A percentile compares a stretch with the other conserved stretches of the same genome.
Conservation (phyloP, 2,888 invertebrate genomes). For the Isoperla grammatica region DNA sequence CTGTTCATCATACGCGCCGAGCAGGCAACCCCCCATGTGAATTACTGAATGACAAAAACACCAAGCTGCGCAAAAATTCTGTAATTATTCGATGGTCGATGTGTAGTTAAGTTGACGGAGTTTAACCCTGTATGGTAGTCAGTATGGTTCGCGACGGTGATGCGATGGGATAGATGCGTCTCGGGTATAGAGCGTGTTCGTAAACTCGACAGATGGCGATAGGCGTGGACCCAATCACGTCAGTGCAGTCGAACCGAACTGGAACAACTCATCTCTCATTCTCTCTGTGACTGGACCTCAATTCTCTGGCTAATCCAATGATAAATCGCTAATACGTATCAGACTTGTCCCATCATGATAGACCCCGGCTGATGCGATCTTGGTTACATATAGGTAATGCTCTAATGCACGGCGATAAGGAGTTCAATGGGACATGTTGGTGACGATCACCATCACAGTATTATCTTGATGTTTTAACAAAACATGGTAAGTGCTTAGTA, state of each 20-base stretch:
- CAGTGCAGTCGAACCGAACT: constrained; percentile 3
- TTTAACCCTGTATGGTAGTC: not conserved
- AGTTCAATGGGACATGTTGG: too few relatives aligned
- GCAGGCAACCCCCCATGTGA: not conserved
- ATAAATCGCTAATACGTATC: constrained; percentile 26
- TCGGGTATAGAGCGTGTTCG: not conserved
- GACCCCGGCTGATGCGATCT: too few relatives aligned
- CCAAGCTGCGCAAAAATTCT: not conserved
- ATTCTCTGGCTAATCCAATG: constrained; percentile 25
- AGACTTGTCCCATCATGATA: constrained; percentile 7
- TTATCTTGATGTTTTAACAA: too few relatives aligned
- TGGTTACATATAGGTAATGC: too few relatives aligned
- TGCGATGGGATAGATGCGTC: not conserved
- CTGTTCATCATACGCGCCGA: not conserved
- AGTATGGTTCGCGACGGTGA: too few relatives aligned
- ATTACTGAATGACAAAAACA: constrained; percentile 2
- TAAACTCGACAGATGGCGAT: constrained; percentile 10
- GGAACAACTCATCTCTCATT: constrained; percentile 10
- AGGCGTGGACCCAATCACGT: constrained; percentile 12
- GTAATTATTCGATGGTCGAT: constrained; percentile 10
- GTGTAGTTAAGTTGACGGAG: not conserved
- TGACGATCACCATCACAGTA: too few relatives aligned
- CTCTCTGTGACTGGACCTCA: constrained; percentile 10
- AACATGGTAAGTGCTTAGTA: too few relatives aligned
- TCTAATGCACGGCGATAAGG: too few relatives aligned